Conservation (phyloP, 2,797 vertebrate species). For the Anomalospiza imberbis region DNA sequence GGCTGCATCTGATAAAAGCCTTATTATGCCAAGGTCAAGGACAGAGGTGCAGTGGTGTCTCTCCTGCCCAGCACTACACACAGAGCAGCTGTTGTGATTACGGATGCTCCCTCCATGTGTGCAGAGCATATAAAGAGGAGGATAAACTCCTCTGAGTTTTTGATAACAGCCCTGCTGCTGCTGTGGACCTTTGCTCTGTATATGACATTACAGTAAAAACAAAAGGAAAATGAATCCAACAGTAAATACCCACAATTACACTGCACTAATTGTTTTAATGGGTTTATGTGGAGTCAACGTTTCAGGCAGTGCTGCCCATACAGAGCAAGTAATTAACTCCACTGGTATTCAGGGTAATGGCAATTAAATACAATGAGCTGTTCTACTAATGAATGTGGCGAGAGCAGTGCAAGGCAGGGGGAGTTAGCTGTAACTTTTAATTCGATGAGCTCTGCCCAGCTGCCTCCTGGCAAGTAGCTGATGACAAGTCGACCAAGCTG, state of each 20-base stretch:
- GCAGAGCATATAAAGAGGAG: neutral
- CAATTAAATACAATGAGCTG: conserved; percentile 5
- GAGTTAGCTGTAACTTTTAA: neutral
- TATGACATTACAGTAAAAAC: neutral
- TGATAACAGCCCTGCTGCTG: neutral
- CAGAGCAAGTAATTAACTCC: conserved; percentile 7
- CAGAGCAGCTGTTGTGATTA: neutral
- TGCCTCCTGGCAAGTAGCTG: neutral
- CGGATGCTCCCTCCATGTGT: neutral
- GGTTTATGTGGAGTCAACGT: neutral
- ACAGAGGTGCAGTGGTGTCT: neutral
- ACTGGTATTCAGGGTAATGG: neutral
- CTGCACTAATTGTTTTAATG: neutral
- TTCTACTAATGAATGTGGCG: neutral
- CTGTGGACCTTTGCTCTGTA: neutral
- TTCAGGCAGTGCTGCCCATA: neutral
- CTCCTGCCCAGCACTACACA: neutral
- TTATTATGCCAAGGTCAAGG: neutral
- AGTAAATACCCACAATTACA: neutral
- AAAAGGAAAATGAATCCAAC: neutral
- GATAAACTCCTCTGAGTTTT: neutral
- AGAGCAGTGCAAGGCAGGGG: neutral
- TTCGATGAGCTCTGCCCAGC: neutral
- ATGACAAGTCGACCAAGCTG: neutral
- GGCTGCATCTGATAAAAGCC: neutral